A percentile compares a stretch with the other conserved stretches of the same genome.
Conservation (phyloP, 2,888 invertebrate species). For the Leucoma salicis region DNA sequence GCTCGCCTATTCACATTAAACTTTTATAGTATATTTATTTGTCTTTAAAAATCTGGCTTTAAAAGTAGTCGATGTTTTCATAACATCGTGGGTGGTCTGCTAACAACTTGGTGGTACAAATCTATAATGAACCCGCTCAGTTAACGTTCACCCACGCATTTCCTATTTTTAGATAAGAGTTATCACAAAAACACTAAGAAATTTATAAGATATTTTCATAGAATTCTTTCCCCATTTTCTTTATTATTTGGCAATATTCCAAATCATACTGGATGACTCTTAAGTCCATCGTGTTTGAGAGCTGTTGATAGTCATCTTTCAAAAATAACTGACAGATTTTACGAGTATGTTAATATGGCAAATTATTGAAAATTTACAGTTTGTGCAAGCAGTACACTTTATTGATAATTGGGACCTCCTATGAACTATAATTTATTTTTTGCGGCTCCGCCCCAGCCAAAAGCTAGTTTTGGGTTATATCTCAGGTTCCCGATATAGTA, state of each 20-base stretch:
- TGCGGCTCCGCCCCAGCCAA: no score
- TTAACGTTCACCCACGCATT: slow-evolving; percentile 35
- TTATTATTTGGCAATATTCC: slow-evolving; percentile 39
- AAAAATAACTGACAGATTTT: slow-evolving; percentile 8
- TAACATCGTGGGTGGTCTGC: slow-evolving; percentile 24
- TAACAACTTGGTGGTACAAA: slow-evolving; percentile 17
- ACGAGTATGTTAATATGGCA: no score
- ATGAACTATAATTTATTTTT: no score
- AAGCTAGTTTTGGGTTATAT: no score
- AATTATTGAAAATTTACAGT: no score
- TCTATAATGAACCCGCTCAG: slow-evolving; percentile 26
- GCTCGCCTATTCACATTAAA: slow-evolving; percentile 9
- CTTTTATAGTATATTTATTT: slow-evolving; percentile 5
- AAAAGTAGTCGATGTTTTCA: slow-evolving; percentile 15
- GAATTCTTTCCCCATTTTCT: no score
- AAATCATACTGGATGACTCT: slow-evolving; percentile 29
- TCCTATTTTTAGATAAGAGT: slow-evolving; percentile 30
- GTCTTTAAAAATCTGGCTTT: slow-evolving; percentile 2
- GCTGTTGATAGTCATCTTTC: slow-evolving; percentile 13
- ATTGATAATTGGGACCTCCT: no score
- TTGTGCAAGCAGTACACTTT: no score
- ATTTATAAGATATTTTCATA: slow-evolving; percentile 34
- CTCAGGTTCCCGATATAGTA: no score
- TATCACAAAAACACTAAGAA: slow-evolving; percentile 29
- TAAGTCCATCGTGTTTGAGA: slow-evolving; percentile 20